Conservation (phyloP, 1,140 invertebrate species). For the Aphelinus certus region DNA sequence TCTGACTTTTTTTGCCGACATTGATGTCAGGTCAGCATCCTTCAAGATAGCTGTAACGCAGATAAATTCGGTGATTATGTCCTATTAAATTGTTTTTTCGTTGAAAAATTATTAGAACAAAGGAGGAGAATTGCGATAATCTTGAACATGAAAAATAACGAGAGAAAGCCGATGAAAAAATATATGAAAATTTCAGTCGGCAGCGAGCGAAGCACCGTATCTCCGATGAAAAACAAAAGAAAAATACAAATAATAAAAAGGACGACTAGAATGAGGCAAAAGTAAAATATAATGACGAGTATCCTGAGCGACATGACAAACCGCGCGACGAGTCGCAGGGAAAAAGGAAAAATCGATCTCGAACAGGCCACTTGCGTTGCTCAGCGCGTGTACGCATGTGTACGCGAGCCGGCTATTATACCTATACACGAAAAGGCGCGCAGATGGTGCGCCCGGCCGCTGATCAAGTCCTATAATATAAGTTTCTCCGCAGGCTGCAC, state of each 20-base stretch:
- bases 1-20: conserved; percentile 91
- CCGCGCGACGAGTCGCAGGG: neutral
- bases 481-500: no score
- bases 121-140: conserved; percentile 46
- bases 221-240: neutral
- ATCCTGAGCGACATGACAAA: no score
- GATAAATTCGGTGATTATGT: conserved; percentile 39
- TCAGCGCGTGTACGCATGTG: no score
- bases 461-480: no score
- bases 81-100: conserved; percentile 18
- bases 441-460: conserved; percentile 9
- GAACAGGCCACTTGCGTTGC: no score
- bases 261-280: no score
- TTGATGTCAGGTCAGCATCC: conserved; percentile 83
- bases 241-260: neutral
- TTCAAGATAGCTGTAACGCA: conserved; percentile 82
- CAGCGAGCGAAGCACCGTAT: no score
- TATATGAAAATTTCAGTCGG: no score
- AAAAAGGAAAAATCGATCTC: conserved; percentile 25
- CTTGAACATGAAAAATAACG: conserved; percentile 42
- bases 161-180: no score
- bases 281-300: no score
- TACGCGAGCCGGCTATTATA: no score
- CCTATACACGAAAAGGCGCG: conserved; percentile 23
- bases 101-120: conserved; percentile 18